A percentile compares a stretch with the other conserved stretches of the same genome.
phyloP scores from a whole-genome alignment of 2,113 vertebrate species.

The Mesitornis unicolor region DNA sequence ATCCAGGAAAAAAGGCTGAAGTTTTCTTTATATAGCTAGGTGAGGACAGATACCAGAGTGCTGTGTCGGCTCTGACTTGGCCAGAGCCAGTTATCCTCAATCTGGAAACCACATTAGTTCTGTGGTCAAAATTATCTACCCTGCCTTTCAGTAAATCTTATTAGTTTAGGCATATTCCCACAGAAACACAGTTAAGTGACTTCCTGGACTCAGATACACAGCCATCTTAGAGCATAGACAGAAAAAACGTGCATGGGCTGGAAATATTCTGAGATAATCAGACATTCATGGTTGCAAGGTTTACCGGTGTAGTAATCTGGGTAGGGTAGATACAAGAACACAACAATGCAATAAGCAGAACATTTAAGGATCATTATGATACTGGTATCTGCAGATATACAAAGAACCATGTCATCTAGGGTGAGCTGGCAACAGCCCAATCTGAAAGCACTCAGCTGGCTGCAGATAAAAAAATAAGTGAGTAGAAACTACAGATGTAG shows the following conservation, averaged over 20 bases:
- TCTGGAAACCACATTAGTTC: background rate
- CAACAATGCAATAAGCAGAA: background rate
- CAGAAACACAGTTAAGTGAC: background rate
- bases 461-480: background rate
- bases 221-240: background rate
- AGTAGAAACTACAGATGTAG: background rate
- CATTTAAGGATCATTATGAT: background rate
- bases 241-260: background rate
- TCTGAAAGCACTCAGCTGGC: background rate
- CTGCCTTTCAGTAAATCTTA: background rate
- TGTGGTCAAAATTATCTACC: background rate
- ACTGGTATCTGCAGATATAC: background rate
- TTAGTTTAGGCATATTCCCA: background rate
- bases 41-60: background rate
- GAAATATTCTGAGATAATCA: background rate
- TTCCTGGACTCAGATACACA: background rate
- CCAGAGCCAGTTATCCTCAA: background rate
- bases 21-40: background rate
- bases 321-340: background rate
- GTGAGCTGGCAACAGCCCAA: background rate
- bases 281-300: background rate
- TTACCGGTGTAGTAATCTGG: background rate
- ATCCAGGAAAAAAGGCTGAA: background rate
- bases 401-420: background rate
- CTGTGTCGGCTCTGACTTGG: background rate